Evolutionary conservation across 2,113 vertebrate species (phyloP), one percentile per base, ranked within the genome.

Genomic region (Myocastor coypus): DNA sequence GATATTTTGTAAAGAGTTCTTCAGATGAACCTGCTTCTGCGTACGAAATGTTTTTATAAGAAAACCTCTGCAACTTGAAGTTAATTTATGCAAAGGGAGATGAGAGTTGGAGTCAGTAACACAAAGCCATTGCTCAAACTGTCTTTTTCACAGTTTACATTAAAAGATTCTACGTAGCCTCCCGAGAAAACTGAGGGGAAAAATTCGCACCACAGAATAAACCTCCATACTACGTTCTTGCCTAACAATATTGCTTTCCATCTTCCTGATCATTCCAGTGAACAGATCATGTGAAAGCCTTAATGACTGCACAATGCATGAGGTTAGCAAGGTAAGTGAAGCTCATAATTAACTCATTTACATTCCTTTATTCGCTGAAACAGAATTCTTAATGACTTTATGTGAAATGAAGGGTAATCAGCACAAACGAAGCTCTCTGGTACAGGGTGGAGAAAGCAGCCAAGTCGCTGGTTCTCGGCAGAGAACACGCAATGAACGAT

Each of bases 341-440:
- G 80, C 87, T 98, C 86, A 86, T 98, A 98, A 97, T 98, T 88
- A 96, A 19, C 96, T 97, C 90, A 96, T 98, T 98, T 98, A 77
- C 94, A 94, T 96, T 92, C 50, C 96, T 96, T 97, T 95, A 82
- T 94, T 96, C 92, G 95, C 96, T 92, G 95, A 97, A 98, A 98
- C 89, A 86, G 83, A 96, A 97, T 97, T 96, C 86, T 92, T 97
- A 97, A 97, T 87, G 83, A 96, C 95, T 97, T 96, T 90, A 88
- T 75, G 50, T 86, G 86, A 96, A 96, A 93, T 42, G 34, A n/a
- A 96, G 91, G 40, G 16, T 57, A 91, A 94, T 92, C 61, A 96
- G 73, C 3, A 0, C 87, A 97, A 97, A 86, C 82, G 94, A 97
- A 97, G 75, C 86, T 97, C 46, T 17, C 66, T 57, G 73, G 20